Conservation (phyloP, 2,888 invertebrate species). For the Hirudinaria manillensis region DNA sequence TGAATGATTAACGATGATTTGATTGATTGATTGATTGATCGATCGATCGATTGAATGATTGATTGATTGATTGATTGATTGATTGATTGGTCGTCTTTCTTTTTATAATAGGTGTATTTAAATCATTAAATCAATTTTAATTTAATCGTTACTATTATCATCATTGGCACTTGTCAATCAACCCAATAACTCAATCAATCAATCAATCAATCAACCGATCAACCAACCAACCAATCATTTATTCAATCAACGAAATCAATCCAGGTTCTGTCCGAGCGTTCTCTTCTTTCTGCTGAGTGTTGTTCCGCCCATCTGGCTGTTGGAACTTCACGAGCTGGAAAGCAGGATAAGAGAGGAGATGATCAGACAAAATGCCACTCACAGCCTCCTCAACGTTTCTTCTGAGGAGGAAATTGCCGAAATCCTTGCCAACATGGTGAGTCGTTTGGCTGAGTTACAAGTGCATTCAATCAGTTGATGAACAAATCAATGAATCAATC, state of each 20-base stretch:
- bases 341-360: conserved; percentile 56
- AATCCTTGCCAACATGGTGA: conserved; percentile 7
- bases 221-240: too few species aligned
- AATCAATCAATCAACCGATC: too few species aligned
- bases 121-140: too few species aligned
- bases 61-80: neutral
- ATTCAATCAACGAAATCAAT: neutral
- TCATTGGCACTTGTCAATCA: too few species aligned
- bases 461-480: neutral
- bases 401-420: conserved; percentile 8
- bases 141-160: too few species aligned
- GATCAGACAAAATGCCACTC: conserved; percentile 9
- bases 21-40: neutral
- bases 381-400: neutral
- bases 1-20: neutral
- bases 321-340: conserved; percentile 81
- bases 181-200: too few species aligned
- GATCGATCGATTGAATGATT: neutral
- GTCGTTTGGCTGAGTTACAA: neutral
- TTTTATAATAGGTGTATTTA: too few species aligned
- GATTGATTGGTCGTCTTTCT: neutral
- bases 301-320: conserved; percentile 86
- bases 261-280: conserved; percentile 69
- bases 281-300: conserved; percentile 81
- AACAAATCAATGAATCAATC: neutral